phyloP scores from a whole-genome alignment of 1,140 invertebrate genomes.

The Leptinotarsa texana region DNA sequence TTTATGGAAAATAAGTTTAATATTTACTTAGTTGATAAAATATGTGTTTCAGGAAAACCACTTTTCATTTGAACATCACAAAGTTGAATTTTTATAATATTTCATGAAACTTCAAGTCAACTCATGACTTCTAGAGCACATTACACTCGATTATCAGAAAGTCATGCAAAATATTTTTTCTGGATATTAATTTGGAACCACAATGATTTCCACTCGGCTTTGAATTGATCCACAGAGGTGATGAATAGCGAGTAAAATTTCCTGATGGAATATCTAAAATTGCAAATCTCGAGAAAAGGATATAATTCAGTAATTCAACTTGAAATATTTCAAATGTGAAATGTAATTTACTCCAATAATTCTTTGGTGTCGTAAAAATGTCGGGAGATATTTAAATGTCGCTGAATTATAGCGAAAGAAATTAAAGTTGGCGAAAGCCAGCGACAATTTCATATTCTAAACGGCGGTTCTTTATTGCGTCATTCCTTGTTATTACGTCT shows the following conservation, averaged over 20 bases:
- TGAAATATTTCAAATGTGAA: conserved; percentile 52
- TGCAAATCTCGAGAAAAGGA: conserved; percentile 37
- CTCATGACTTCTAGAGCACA: too few species aligned
- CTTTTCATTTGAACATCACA: too few species aligned
- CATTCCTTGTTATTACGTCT: conserved; percentile 52
- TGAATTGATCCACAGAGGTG: not conserved
- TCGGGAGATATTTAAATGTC: conserved; percentile 52
- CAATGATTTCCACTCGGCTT: not conserved
- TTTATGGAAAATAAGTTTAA: too few species aligned
- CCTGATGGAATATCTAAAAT: conserved; percentile 35
- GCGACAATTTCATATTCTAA: conserved; percentile 52
- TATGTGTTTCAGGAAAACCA: too few species aligned
- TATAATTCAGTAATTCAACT: conserved; percentile 51
- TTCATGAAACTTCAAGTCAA: too few species aligned
- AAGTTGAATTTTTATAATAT: too few species aligned
- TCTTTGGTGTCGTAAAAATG: conserved; percentile 52
- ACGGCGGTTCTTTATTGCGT: conserved; percentile 49
- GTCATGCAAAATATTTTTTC: not conserved
- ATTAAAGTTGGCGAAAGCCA: conserved; percentile 48
- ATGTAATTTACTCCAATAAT: conserved; percentile 52
- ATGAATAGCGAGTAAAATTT: conserved; percentile 9
- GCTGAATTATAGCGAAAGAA: conserved; percentile 53
- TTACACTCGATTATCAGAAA: too few species aligned
- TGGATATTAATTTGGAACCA: not conserved
- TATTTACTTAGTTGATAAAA: too few species aligned